Conservation (phyloP, 1,140 invertebrate species). For the Dryas iulia region DNA sequence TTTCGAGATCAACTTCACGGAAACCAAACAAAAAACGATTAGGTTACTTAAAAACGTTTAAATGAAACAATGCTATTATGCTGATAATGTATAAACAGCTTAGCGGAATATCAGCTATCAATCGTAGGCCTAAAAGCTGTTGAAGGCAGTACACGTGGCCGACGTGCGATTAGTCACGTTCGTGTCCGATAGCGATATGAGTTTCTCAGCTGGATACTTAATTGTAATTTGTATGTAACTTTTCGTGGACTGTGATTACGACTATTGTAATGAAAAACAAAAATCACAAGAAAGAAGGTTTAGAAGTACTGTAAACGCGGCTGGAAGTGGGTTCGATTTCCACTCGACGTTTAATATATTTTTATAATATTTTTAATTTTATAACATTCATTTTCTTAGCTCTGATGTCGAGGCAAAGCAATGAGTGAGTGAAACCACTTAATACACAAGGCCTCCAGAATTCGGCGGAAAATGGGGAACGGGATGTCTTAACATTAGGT, state of each 20-base stretch:
- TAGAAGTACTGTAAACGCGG: too few relatives aligned
- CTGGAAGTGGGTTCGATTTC: too few relatives aligned
- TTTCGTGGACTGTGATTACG: not conserved
- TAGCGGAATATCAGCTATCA: conserved; percentile 15
- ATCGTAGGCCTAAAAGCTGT: conserved; percentile 7
- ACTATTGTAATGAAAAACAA: not conserved
- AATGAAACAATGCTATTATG: not conserved
- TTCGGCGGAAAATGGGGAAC: too few relatives aligned
- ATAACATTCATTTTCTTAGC: too few relatives aligned
- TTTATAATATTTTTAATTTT: too few relatives aligned
- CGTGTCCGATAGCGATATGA: conserved; percentile 17
- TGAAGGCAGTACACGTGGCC: conserved; percentile 19
- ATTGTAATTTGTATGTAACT: not conserved
- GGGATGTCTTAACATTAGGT: too few relatives aligned
- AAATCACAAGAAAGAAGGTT: too few relatives aligned
- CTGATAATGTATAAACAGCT: not conserved
- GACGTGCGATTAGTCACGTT: conserved; percentile 33
- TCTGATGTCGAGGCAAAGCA: too few relatives aligned
- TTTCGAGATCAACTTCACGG: too few relatives aligned
- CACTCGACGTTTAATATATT: too few relatives aligned
- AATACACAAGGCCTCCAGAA: too few relatives aligned
- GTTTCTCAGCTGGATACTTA: conserved; percentile 17
- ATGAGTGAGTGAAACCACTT: too few relatives aligned
- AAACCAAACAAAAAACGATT: not conserved
- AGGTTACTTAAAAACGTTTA: not conserved